Conservation (phyloP, 1,140 invertebrate species). For the Xylocopa sonorina region DNA sequence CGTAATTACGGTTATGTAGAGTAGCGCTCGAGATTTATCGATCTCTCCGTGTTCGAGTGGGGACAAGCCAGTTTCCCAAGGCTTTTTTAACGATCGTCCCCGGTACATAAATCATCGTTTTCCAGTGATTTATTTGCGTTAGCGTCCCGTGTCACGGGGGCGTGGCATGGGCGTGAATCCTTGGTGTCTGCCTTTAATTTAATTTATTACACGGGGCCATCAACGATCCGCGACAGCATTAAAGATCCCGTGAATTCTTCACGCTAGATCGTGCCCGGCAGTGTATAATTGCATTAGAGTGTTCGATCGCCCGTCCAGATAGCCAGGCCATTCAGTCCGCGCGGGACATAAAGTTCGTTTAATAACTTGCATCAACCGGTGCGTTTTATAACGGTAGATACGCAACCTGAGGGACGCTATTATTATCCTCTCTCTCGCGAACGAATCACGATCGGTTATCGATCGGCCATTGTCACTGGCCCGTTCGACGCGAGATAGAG, state of each 20-base stretch:
- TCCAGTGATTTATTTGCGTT: slow-evolving; percentile 65
- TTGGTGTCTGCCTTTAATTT: slow-evolving; percentile 67
- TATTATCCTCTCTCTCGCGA: background rate
- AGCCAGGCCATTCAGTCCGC: background rate
- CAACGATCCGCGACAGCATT: slow-evolving; percentile 5
- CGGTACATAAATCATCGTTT: slow-evolving; percentile 67
- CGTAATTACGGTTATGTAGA: slow-evolving; percentile 8
- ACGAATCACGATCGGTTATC: background rate
- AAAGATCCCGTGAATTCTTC: slow-evolving; percentile 7
- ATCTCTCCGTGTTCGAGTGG: background rate
- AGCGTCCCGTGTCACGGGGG: slow-evolving; percentile 65
- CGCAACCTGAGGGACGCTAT: background rate
- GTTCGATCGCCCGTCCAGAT: background rate
- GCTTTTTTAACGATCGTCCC: slow-evolving; percentile 20
- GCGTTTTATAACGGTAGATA: background rate
- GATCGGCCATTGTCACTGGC: background rate
- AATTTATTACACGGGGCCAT: slow-evolving; percentile 65
- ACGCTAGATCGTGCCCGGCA: background rate
- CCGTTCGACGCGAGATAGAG: background rate
- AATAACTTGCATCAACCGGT: background rate
- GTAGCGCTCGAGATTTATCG: slow-evolving; percentile 5
- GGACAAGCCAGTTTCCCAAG: slow-evolving; percentile 15
- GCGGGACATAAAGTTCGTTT: background rate
- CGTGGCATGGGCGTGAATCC: slow-evolving; percentile 57
- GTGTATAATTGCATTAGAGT: slow-evolving; percentile 4